These are phyloP conservation scores for Irena cyanogastra DNA, from an alignment of 2,113 vertebrate genomes.

Conservation along the genomic window DNA sequence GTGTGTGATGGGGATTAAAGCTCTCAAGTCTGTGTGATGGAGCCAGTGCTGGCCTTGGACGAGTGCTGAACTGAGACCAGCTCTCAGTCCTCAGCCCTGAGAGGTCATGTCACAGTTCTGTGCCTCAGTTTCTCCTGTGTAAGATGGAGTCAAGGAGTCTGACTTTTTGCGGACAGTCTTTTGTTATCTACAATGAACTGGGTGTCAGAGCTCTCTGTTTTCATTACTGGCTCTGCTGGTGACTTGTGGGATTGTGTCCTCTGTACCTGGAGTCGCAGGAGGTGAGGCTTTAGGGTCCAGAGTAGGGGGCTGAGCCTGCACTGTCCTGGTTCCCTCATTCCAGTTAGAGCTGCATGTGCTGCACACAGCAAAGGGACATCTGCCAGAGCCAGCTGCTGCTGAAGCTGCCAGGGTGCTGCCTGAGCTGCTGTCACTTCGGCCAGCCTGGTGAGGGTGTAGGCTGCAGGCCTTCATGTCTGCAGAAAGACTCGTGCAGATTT, in stretches of 20 bases:
- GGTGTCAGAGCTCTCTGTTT: not conserved
- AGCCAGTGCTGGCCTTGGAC: not conserved
- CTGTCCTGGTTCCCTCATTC: not conserved
- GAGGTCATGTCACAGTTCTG: not conserved
- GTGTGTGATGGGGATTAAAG: not conserved
- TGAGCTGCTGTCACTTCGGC: not conserved
- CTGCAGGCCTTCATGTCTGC: not conserved
- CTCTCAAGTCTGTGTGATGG: not conserved
- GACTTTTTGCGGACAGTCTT: not conserved
- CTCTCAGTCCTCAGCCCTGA: not conserved
- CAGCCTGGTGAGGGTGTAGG: not conserved
- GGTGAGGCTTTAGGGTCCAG: not conserved
- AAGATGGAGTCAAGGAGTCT: not conserved
- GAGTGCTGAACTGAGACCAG: not conserved
- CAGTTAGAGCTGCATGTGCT: accelerated
- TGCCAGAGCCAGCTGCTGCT: not conserved
- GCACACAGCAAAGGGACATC: not conserved
- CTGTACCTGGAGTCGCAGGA: not conserved
- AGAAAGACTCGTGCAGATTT: not conserved
- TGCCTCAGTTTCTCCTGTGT: not conserved
- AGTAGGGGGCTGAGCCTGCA: not conserved
- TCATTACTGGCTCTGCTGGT: not conserved
- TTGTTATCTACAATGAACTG: not conserved
- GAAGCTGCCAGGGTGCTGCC: accelerated
- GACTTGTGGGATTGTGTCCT: not conserved